phyloP scores from a whole-genome alignment of 2,888 invertebrate species.

The Scaptomyza parva region DNA sequence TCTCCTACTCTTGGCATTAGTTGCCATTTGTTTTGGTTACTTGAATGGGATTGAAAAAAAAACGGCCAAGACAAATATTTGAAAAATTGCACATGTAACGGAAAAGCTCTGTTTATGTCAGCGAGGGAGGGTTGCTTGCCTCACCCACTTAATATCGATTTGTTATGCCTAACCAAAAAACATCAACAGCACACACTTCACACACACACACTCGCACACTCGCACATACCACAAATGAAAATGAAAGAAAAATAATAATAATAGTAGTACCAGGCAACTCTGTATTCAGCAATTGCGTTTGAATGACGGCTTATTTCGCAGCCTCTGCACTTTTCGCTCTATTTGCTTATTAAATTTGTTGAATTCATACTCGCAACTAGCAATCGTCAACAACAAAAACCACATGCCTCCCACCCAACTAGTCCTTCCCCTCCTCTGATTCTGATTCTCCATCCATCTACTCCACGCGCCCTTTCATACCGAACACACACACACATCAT shows the following conservation, averaged over 20 bases:
- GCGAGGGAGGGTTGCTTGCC: conserved; percentile 41
- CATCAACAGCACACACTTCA: conserved; percentile 22
- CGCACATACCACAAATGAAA: neutral
- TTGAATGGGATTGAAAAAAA: conserved; percentile 9
- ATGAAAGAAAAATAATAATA: conserved; percentile 16
- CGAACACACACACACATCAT: conserved; percentile 66
- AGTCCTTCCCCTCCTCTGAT: too few species aligned
- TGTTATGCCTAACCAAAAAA: conserved; percentile 39
- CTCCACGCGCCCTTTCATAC: conserved; percentile 53
- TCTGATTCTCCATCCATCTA: too few species aligned
- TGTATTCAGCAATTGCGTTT: conserved; percentile 51
- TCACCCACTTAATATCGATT: conserved; percentile 59
- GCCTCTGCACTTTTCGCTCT: conserved; percentile 54
- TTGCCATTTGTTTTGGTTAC: conserved; percentile 69
- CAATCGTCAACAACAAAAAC: conserved; percentile 26
- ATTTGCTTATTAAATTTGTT: conserved; percentile 81
- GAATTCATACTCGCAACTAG: conserved; percentile 63
- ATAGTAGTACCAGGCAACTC: neutral
- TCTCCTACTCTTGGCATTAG: conserved; percentile 46
- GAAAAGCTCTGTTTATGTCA: conserved; percentile 61
- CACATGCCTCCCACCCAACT: conserved; percentile 1
- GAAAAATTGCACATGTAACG: conserved; percentile 70
- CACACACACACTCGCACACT: neutral
- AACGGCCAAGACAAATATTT: conserved; percentile 66
- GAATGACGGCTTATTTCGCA: conserved; percentile 51